Evolutionary conservation across 2,888 invertebrate genomes (phyloP), one percentile per base, ranked within the genome.

Genomic region (Heteromurus nitidus): DNA sequence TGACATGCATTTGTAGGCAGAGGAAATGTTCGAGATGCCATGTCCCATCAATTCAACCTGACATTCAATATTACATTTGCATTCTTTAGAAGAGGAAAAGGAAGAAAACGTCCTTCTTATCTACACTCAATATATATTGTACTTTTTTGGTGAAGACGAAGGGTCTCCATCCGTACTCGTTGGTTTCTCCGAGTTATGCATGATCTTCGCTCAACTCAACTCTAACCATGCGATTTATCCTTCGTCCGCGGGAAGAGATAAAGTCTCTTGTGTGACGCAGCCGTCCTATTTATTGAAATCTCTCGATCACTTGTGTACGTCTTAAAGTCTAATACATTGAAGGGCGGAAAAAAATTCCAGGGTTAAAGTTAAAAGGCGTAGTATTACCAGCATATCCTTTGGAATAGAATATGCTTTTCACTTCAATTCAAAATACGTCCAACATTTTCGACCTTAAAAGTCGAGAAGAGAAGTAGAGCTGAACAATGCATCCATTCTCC

Each of bases 31-130:
- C 60, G 62, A 69, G 69, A 77, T 77, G 77, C 77, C 77, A 77
- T 68, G 77, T 80, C 70, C 80, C 85, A 85, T 85, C 85, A 86
- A 83, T 85, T 86, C 81, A 80, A 82, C 68, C 80, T 84, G 84
- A 84, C 85, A 81, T 82, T 73, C 82, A 84, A 84, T 83, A 83
- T 85, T 83, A 80, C 82, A 75, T 81, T 81, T 75, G 68, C 69
- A 73, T 80, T 69, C 80, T 67, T 73, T 80, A 47, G 47, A 28
- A 70, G 42, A 70, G 75, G 26, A 74, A n/a, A 30, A 11, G 60
- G 30, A 55, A 68, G 30, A 55, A 68, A 70, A 24, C 42, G 22
- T 30, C 30, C 44, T 72, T 60, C 53, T 18, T 42, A 5, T 13
- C 36, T 5, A 36, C 5, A 13, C 36, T 9, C 60, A 30, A 60